Evolutionary conservation across 1,140 invertebrate species (phyloP).

Genomic region (Coptotermes formosanus): DNA sequence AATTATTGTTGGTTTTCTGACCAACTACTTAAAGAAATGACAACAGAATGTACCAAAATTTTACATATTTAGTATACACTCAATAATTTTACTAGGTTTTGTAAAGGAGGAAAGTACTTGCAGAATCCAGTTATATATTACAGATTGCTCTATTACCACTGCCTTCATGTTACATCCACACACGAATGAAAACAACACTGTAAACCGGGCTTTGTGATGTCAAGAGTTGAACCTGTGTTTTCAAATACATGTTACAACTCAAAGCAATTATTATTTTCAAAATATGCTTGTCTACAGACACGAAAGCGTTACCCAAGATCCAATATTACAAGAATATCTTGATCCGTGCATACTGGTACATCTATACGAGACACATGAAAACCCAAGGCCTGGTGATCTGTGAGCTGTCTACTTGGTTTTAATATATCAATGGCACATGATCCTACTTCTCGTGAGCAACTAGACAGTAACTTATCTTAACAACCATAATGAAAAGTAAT

Average conservation of each 20-base stretch:
- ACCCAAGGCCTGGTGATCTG: no score
- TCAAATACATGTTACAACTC: neutral
- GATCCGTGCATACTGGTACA: no score
- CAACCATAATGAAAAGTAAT: no score
- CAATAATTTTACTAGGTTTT: conserved; percentile 21
- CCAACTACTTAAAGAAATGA: neutral
- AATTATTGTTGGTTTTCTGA: neutral
- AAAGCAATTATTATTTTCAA: neutral
- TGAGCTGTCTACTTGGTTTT: no score
- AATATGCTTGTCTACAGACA: neutral
- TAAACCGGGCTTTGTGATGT: neutral
- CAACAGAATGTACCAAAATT: conserved; percentile 11
- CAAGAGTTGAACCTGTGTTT: neutral
- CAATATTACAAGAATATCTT: neutral
- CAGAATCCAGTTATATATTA: neutral
- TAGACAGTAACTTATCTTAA: no score
- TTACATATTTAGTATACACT: neutral
- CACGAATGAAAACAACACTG: neutral
- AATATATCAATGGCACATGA: no score
- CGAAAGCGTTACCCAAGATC: neutral
- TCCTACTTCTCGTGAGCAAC: neutral
- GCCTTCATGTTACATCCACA: neutral
- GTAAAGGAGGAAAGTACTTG: neutral
- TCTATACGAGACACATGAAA: no score
- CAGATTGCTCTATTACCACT: neutral